Evolutionary conservation across 2,797 vertebrate species (phyloP).

Genomic region (Stomatorhinus walkeri): DNA sequence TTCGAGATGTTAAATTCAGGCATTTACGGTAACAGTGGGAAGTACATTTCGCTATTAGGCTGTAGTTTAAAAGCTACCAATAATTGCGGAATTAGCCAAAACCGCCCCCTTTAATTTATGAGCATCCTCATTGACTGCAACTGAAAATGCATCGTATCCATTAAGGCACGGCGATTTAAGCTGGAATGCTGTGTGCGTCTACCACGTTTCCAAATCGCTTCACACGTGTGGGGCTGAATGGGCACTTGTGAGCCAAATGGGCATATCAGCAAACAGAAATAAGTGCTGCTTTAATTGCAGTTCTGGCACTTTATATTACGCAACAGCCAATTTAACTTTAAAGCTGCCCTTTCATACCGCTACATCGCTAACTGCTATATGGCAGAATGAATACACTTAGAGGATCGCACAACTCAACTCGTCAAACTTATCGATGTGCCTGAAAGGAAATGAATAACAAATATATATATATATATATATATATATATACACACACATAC

Average conservation of each 20-base stretch:
- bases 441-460: background rate
- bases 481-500: too few species aligned
- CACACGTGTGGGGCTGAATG: background rate
- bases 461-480: too few species aligned
- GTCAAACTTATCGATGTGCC: background rate
- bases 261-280: background rate
- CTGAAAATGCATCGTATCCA: background rate
- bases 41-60: background rate
- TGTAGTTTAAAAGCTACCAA: background rate
- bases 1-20: background rate
- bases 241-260: background rate
- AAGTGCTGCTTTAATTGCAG: background rate
- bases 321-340: background rate
- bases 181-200: background rate
- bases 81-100: background rate
- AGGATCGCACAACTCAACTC: background rate
- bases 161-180: background rate
- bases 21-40: background rate
- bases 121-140: background rate
- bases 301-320: background rate
- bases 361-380: background rate
- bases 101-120: background rate
- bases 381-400: background rate
- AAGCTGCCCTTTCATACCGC: background rate
- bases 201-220: background rate